phyloP scores from a whole-genome alignment of 2,797 vertebrate species.

The Pangasius mekongensis region DNA sequence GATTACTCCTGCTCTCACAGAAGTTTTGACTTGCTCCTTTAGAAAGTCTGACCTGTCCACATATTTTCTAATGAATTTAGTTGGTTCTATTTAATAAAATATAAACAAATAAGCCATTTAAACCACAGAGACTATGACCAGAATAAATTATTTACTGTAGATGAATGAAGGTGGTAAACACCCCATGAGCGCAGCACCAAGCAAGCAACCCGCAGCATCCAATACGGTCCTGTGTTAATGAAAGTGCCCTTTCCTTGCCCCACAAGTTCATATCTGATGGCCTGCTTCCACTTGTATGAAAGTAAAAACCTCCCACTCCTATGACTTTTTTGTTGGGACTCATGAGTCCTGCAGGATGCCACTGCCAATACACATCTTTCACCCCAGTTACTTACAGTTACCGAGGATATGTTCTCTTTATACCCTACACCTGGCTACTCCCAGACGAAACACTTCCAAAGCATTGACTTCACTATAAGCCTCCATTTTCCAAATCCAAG shows the following conservation, averaged over 20 bases:
- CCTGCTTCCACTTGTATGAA: not conserved
- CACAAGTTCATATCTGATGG: not conserved
- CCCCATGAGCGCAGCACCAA: not conserved
- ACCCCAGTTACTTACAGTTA: not conserved
- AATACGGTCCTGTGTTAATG: not conserved
- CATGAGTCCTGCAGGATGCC: not conserved
- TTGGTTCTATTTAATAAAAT: not conserved
- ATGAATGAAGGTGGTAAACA: not conserved
- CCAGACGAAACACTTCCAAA: not conserved
- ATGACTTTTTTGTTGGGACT: not conserved
- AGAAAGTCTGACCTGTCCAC: not conserved
- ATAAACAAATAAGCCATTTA: not conserved
- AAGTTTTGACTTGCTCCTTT: no score
- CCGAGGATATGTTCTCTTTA: not conserved
- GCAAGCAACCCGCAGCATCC: not conserved
- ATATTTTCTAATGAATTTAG: not conserved
- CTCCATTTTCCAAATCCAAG: not conserved
- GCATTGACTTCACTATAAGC: not conserved
- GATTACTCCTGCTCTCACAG: not conserved
- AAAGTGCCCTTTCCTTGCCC: not conserved
- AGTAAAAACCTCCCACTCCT: not conserved
- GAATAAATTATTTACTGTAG: not conserved
- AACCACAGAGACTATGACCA: not conserved
- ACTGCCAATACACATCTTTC: not conserved
- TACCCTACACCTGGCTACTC: no score